Evolutionary conservation across 2,888 invertebrate species (phyloP).

Genomic region (Monochamus alternatus): DNA sequence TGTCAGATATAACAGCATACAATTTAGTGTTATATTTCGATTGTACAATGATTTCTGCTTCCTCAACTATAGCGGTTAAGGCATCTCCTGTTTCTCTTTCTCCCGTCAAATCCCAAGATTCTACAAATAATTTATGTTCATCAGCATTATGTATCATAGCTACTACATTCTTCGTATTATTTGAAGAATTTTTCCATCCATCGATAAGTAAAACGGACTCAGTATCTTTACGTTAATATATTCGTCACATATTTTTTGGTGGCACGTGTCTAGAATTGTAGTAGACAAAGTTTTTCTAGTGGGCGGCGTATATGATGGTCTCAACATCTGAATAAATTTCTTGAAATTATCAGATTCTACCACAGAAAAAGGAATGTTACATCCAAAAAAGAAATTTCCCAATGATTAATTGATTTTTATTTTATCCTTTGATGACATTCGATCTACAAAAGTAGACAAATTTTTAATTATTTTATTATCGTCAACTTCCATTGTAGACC

Average conservation of each 20-base stretch:
- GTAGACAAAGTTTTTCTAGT: slow-evolving; percentile 4
- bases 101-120: not conserved
- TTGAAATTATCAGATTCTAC: not conserved
- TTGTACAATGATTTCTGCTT: not conserved
- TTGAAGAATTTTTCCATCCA: slow-evolving; percentile 4
- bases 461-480: too few relatives aligned
- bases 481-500: too few relatives aligned
- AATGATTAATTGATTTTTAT: not conserved
- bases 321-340: not conserved
- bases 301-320: not conserved
- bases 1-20: not conserved
- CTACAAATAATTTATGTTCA: not conserved
- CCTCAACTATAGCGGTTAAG: not conserved
- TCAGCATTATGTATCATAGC: not conserved
- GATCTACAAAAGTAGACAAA: not conserved
- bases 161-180: slow-evolving; percentile 1
- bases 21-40: not conserved
- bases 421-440: not conserved
- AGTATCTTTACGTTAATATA: not conserved
- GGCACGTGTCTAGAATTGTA: not conserved
- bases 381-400: not conserved
- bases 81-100: slow-evolving; percentile 2
- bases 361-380: slow-evolving; percentile 1
- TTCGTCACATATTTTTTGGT: not conserved
- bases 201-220: slow-evolving; percentile 2